Evolutionary conservation across 1,140 invertebrate species (phyloP).

Genomic region (Drosophila setifemur): DNA sequence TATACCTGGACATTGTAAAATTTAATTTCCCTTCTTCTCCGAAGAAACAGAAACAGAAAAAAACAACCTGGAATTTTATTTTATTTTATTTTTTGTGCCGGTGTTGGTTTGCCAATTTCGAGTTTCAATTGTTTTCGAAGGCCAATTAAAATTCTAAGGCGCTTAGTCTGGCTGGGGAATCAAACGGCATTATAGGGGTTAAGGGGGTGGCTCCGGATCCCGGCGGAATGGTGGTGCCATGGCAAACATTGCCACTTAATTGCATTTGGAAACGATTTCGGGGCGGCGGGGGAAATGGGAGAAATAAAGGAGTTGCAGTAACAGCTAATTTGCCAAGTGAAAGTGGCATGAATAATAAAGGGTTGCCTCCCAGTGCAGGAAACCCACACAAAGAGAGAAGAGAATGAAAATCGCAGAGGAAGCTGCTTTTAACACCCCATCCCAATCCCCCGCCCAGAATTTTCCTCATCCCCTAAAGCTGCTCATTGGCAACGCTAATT

Average conservation of each 20-base stretch:
- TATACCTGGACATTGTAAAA: neutral
- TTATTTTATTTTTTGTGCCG: neutral
- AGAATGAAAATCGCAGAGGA: neutral
- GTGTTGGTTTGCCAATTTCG: constrained; percentile 42
- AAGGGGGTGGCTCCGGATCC: too few relatives aligned
- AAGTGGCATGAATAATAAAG: constrained; percentile 77
- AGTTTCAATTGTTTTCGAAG: constrained; percentile 65
- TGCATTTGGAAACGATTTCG: constrained; percentile 72
- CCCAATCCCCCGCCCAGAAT: neutral
- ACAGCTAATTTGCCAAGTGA: constrained; percentile 77
- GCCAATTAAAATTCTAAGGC: constrained; percentile 72
- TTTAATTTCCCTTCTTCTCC: constrained; percentile 5
- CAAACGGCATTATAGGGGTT: neutral
- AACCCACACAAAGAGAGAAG: neutral
- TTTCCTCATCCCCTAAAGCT: too few relatives aligned
- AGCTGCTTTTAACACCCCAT: neutral
- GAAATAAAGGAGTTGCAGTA: constrained; percentile 44
- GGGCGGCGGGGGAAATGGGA: neutral
- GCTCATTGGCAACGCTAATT: constrained; percentile 73
- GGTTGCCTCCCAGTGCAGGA: too few relatives aligned
- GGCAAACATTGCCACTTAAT: constrained; percentile 71
- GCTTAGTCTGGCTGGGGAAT: constrained; percentile 13
- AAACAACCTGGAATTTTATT: constrained; percentile 28
- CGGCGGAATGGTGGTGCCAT: neutral
- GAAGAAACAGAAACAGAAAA: constrained; percentile 20